phyloP scores from a whole-genome alignment of 2,888 invertebrate species.

The Tanaodytes sp. region DNA sequence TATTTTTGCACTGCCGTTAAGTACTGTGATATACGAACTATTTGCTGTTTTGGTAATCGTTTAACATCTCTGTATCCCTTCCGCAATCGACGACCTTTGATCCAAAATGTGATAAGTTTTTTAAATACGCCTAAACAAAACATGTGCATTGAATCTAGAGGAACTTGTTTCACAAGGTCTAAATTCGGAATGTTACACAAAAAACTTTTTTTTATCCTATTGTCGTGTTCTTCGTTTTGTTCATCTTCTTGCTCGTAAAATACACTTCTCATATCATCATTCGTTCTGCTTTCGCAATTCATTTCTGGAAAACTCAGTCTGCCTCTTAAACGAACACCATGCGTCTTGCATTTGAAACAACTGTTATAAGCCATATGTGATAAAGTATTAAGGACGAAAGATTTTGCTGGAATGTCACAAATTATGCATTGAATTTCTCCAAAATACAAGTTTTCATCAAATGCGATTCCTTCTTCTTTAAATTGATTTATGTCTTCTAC shows the following conservation, averaged over 20 bases:
- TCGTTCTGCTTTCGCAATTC: slow-evolving; percentile 13
- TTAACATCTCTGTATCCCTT: slow-evolving; percentile 11
- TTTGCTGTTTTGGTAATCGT: slow-evolving; percentile 5
- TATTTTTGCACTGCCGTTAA: slow-evolving; percentile 8
- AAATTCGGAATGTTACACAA: slow-evolving; percentile 27
- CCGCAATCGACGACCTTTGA: neutral
- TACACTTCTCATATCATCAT: slow-evolving; percentile 21
- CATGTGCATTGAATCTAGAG: slow-evolving; percentile 31
- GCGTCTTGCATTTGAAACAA: slow-evolving; percentile 36
- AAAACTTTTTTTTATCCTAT: slow-evolving; percentile 19
- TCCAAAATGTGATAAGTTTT: slow-evolving; percentile 22
- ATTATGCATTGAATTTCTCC: slow-evolving; percentile 20
- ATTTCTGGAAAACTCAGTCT: slow-evolving; percentile 24
- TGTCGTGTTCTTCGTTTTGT: slow-evolving; percentile 5
- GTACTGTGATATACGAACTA: slow-evolving; percentile 6
- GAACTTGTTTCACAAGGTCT: slow-evolving; percentile 25
- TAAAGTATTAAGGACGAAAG: slow-evolving; percentile 17
- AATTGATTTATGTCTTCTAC: slow-evolving; percentile 7
- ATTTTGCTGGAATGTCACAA: slow-evolving; percentile 36
- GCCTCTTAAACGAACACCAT: slow-evolving; percentile 13
- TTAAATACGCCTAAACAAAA: slow-evolving; percentile 32
- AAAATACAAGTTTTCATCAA: slow-evolving; percentile 2
- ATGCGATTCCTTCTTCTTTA: slow-evolving; percentile 6
- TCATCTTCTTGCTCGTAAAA: neutral
- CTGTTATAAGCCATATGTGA: slow-evolving; percentile 23